Evolutionary conservation across 2,797 vertebrate species (phyloP), one percentile per base, ranked within the genome.

Genomic region (Sardinella longiceps): DNA sequence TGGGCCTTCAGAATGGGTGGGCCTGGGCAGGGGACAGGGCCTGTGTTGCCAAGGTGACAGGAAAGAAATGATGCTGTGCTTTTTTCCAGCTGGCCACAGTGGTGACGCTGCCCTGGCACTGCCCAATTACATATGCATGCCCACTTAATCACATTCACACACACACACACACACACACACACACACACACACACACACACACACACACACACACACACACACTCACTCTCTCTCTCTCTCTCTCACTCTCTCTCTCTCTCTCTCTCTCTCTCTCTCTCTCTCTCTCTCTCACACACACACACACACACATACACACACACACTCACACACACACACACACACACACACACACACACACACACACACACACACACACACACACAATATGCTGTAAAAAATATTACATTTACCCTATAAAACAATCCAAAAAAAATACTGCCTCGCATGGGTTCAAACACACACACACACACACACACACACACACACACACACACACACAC

Each of bases 11-110:
- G 70, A 77, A 77, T 77, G 70, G 70, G 70, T 77, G 33, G 70
- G 70, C 70, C 20, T 23, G 1, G 33, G 63, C 30, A 12, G 63
- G 63, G 28, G 45, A 46, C 45, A 1, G 70, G 37, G 70, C 70
- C 18, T 12, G 1, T 12, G 33, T 43, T 43, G 70, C 20, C 70
- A 77, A 20, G 12, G 70, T 2, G 33, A 77, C 70, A 77, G 37
- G 70, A 77, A 77, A 77, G 70, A 77, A 77, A 77, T 43, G 18
- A 77, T 43, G 70, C 70, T 39, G 37, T 33, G 30, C 43, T 77
- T 77, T 74, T 77, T 77, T 77, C 37, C 70, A 77, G 33, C 30
- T 74, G 66, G 39, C 66, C 66, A 74, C 33, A 77, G 37, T 43
- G 70, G 70, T 77, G 37, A 77, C 70, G 20, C 37, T 77, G 33